These are phyloP conservation scores for Sphyrna mokarran DNA, from an alignment of 2,113 vertebrate genomes.

Conservation along the genomic window DNA sequence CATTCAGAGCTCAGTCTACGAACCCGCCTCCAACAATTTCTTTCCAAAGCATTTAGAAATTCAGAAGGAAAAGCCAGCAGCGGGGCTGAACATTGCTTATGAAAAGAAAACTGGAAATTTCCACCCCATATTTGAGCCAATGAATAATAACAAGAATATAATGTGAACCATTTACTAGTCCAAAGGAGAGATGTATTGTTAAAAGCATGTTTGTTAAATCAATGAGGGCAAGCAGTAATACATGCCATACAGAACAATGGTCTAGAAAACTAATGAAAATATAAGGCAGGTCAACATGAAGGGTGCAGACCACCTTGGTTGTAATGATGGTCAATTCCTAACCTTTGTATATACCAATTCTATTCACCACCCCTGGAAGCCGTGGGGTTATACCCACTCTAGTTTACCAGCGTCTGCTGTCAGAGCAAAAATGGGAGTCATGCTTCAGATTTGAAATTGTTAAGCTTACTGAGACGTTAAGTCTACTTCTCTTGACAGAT, in stretches of 20 bases:
- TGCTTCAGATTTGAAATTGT: background rate
- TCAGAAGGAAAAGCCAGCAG: too few relatives aligned
- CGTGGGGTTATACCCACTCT: background rate
- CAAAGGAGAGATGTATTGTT: background rate
- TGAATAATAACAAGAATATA: background rate
- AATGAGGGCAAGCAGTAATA: background rate
- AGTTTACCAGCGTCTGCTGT: background rate
- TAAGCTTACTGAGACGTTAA: background rate
- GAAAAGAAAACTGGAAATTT: too few relatives aligned
- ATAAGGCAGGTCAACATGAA: background rate
- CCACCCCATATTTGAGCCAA: too few relatives aligned
- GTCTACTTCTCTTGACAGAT: background rate
- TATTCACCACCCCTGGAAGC: background rate
- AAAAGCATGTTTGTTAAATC: background rate
- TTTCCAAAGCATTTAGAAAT: too few relatives aligned
- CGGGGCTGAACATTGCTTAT: too few relatives aligned
- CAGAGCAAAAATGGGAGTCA: background rate
- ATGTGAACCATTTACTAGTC: background rate
- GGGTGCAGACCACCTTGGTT: background rate
- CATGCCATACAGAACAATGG: too few relatives aligned
- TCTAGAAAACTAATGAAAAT: background rate
- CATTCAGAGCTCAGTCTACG: too few relatives aligned
- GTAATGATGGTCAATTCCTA: background rate
- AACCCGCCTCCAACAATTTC: too few relatives aligned
- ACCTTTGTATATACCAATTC: background rate